Percentiles rank a stretch among this genome's conserved stretches.
phyloP scores from a whole-genome alignment of 2,888 invertebrate species.

The Seladonia tumulorum region DNA sequence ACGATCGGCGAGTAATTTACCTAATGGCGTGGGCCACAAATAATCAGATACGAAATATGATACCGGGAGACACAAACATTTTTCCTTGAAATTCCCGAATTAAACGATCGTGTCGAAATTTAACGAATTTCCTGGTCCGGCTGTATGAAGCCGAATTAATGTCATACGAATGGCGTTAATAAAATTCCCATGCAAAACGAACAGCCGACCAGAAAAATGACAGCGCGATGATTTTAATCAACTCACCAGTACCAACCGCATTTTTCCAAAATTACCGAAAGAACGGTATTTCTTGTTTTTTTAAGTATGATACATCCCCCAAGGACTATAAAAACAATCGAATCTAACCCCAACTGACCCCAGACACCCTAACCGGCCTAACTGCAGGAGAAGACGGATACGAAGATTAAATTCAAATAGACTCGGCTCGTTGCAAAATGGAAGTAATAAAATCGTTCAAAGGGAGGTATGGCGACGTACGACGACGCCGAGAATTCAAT shows the following conservation, averaged over 20 bases:
- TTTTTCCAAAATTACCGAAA: background rate
- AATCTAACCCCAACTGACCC: too few species aligned
- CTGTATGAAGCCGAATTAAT: slow-evolving; percentile 61
- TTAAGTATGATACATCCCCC: too few species aligned
- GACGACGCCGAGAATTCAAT: slow-evolving; percentile 31
- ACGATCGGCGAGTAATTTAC: slow-evolving; percentile 3
- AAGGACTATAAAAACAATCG: too few species aligned
- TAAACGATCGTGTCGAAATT: slow-evolving; percentile 21
- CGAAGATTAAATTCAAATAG: slow-evolving; percentile 46
- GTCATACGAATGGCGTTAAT: slow-evolving; percentile 57
- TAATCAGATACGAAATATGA: slow-evolving; percentile 7
- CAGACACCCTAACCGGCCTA: too few species aligned
- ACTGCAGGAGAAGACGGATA: background rate
- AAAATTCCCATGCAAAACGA: slow-evolving; percentile 66
- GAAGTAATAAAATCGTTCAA: slow-evolving; percentile 50
- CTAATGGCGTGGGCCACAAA: slow-evolving; percentile 1
- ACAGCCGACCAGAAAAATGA: slow-evolving; percentile 34
- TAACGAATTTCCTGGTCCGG: slow-evolving; percentile 14
- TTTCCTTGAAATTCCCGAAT: background rate
- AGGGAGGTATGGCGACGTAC: slow-evolving; percentile 15
- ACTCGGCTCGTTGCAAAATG: slow-evolving; percentile 37
- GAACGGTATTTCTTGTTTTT: too few species aligned
- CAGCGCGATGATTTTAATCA: background rate
- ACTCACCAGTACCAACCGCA: background rate
- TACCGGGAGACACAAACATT: background rate